Base-by-base conservation (phyloP, 1,140 invertebrate species). In the Anastrepha ludens region DNA sequence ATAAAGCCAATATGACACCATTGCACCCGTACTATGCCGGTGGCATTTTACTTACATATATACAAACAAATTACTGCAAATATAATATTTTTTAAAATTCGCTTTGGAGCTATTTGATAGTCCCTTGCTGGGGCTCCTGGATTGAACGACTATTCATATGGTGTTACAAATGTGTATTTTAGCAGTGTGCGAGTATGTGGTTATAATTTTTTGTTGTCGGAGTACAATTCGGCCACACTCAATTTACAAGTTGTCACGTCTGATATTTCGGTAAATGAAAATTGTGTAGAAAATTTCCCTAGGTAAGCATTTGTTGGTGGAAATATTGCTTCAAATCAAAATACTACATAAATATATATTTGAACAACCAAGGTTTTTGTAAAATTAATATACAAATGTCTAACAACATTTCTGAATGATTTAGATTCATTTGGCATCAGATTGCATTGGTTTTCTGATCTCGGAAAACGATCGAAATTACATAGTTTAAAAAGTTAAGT, bases 231-330 rank as follows among this genome's bases (percentile, higher is more conserved):
- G 47, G 47, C 29, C 55, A 55, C n/a, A 55, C 74, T 58, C 74
- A 81, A 81, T 81, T 81, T 81, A 55, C n/a, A 81, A 81, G 74
- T 81, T 81, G 74, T 81, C 74, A 81, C 74, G 74, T 81, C 47
- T 50, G 47, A 81, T 81, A 78, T 78, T 78, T 17, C 39, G 70
- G 3, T 39, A 17, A 78, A 20, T 50, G 17, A n/a, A 50, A n/a
- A 20, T 55, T 78, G 70, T 78, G 47, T 4, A 29, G 50, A 55
- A 78, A 78, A 81, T n/a, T 81, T 81, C 74, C 74, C 74, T 55
- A 20, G 74, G 44, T 81, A 47, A 29, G 8, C n/a, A 81, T 81
- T 81, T 55, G n/a, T 81, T 81, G 6, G 64, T 81, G 47, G 17
- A 81, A 81, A 7, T 50, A 20, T 6, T 2, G 47, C 47, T 55